Base-by-base conservation (phyloP, 2,113 vertebrate species). In the Echinops telfairi region DNA sequence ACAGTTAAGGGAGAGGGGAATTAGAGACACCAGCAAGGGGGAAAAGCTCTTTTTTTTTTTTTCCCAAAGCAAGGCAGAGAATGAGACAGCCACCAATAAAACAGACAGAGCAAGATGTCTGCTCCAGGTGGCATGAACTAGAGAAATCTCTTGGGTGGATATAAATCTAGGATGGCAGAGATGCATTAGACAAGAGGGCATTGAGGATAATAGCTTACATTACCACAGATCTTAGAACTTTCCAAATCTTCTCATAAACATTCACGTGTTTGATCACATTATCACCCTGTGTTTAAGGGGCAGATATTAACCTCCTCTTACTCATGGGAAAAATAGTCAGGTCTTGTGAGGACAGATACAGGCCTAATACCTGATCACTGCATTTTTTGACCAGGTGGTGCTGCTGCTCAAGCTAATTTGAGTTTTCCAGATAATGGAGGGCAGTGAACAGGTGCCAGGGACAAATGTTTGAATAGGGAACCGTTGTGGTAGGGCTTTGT, bases 1-100 rank as follows among this genome's bases (percentile, higher is more conserved):
- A 86, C 94, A 94, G 94, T 94, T 38, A 88, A 84, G 53, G 76
- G 62, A 91, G 78, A 94, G 88, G 71, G 70, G 92, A 83, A 79
- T 90, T 77, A 93, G 92, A 87, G 57, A 73, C n/a, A 73, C 58
- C 66, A 33, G 57, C 83, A 71, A 85, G 66, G 87, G 87, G 91
- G 70, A 81, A 79, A 53, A n/a, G 12, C 23, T 36, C 40, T 40
- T 7, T 40, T 7, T 40, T 7, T 40, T 7, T 58, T 62, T 62
- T 80, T 81, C 79, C 86, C 88, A 11, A 88, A 64, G 68, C 12
- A 86, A 92, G 91, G 25, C 90, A 70, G 43, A 27, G 29, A 94
- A 76, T 75, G 80, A 92, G 78, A 89, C 73, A 79, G 84, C 6
- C 73, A 89, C 70, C 90, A 91, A 79, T 62, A 78, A 94, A 83